Evolutionary conservation across 2,113 vertebrate genomes (phyloP).

Genomic region (Calidris pugnax): DNA sequence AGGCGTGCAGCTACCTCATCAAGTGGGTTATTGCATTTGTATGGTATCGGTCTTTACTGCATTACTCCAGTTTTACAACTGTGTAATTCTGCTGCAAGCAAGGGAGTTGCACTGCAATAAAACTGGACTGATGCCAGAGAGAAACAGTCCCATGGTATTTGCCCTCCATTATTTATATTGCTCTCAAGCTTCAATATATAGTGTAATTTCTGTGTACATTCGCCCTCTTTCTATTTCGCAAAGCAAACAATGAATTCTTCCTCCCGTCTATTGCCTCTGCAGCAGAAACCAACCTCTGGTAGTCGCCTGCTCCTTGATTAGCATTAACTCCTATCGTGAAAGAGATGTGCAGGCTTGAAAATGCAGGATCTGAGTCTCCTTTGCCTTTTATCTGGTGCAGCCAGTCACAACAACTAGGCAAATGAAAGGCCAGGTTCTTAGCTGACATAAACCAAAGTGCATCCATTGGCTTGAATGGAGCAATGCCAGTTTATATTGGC

Average conservation of each 20-base stretch:
- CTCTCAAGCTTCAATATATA: constrained; percentile 48
- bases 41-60: constrained; percentile 22
- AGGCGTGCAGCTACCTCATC: constrained; percentile 30
- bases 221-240: constrained; percentile 19
- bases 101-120: constrained; percentile 30
- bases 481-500: not conserved
- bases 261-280: constrained; percentile 13
- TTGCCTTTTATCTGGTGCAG: not conserved
- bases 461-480: not conserved
- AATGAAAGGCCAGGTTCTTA: not conserved
- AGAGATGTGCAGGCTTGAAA: not conserved
- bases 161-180: constrained; percentile 4
- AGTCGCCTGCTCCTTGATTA: not conserved
- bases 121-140: constrained; percentile 24
- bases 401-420: not conserved
- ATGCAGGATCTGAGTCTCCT: not conserved
- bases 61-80: constrained; percentile 39
- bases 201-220: constrained; percentile 38
- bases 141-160: constrained; percentile 34
- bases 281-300: constrained; percentile 16
- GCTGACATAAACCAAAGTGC: not conserved
- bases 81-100: constrained; percentile 49
- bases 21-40: constrained; percentile 50
- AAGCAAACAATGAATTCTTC: constrained; percentile 23
- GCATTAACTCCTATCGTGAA: not conserved